Base-by-base conservation (phyloP, 2,888 invertebrate genomes). In the Antheraea assamensis region DNA sequence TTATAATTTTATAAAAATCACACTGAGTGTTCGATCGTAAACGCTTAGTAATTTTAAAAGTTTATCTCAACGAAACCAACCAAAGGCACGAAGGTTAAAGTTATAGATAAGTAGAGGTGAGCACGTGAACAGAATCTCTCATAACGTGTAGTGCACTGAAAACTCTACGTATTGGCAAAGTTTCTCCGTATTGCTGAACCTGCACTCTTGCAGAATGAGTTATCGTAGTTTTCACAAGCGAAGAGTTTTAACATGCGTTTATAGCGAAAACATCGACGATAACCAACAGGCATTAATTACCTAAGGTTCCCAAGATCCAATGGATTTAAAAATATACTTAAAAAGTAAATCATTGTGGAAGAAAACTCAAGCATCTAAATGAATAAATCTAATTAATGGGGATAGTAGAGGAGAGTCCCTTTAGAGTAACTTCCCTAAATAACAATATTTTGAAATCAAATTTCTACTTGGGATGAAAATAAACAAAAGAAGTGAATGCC, bases 51-150 rank as follows among this genome's bases (percentile, higher is more conserved):
- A 30, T 70, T 24, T 68, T 27, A 31, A 21, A 30, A 72, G 70
- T 55, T 66, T 52, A 58, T 70, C 70, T 21, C 31, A 73, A 68
- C 70, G 35, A 13, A 35, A 35, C 31, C 35, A 17, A 24, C 68
- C 35, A 31, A 70, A 70, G 55, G 72, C 70, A 68, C 35, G 70
- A 31, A 35, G 55, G 72, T 35, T 24, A 19, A 73, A 73, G 55
- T 70, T 70, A 7, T 42, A 58, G 73, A 73, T 73, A 73, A 73
- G 73, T 15, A 30, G 31, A 70, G 73, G 55, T 42, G 64, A 55
- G 55, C 10, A 55, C 73, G 73, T 73, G 73, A 73, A 47, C 4
- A 2, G 58, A 73, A 35, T 68, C 7, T 35, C 35, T 31, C 68
- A 68, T 68, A 68, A 17, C 21, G 35, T 35, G 35, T 35, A 35